Evolutionary conservation across 92 coral and sea anemone species (phyloP).

Genomic region (Plumapathes pennacea): DNA sequence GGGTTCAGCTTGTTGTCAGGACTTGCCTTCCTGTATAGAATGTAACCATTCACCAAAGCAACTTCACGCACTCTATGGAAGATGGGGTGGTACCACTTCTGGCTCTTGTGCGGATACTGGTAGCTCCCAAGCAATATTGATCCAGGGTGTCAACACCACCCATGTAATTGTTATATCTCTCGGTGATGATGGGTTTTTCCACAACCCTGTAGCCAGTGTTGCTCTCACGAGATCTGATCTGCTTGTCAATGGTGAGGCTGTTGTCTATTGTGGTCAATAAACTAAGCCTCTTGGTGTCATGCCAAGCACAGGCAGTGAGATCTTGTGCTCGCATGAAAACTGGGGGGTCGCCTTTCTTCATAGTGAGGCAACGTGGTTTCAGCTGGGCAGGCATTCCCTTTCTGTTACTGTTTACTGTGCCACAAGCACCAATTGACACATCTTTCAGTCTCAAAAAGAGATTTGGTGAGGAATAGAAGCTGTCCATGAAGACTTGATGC

Average conservation of each 20-base stretch:
- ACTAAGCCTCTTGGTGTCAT: conserved; percentile 43
- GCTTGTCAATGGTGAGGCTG: conserved; percentile 33
- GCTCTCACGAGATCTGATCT: conserved; percentile 28
- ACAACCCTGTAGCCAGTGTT: conserved; percentile 26
- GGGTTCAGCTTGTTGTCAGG: conserved; percentile 4
- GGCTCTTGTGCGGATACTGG: conserved; percentile 43
- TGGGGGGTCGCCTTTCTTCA: conserved; percentile 38
- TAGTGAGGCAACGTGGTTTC: conserved; percentile 11
- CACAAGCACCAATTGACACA: conserved; percentile 53
- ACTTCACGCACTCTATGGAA: conserved; percentile 40
- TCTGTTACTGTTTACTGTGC: conserved; percentile 40
- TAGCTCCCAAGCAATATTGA: conserved; percentile 40
- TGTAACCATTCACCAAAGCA: conserved; percentile 61
- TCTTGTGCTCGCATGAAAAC: conserved; percentile 50
- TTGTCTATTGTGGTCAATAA: conserved; percentile 38
- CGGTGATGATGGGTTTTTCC: conserved; percentile 55
- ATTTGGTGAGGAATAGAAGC: conserved; percentile 39
- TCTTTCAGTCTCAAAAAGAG: conserved; percentile 35
- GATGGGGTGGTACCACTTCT: conserved; percentile 56
- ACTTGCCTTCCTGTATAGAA: conserved; percentile 36
- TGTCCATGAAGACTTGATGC: conserved; percentile 46
- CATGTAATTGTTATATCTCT: conserved; percentile 43
- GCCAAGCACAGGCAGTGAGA: conserved; percentile 64
- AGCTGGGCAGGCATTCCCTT: conserved; percentile 40
- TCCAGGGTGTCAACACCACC: conserved; percentile 56